Conservation (phyloP, 2,113 vertebrate species). For the Progne subis region DNA sequence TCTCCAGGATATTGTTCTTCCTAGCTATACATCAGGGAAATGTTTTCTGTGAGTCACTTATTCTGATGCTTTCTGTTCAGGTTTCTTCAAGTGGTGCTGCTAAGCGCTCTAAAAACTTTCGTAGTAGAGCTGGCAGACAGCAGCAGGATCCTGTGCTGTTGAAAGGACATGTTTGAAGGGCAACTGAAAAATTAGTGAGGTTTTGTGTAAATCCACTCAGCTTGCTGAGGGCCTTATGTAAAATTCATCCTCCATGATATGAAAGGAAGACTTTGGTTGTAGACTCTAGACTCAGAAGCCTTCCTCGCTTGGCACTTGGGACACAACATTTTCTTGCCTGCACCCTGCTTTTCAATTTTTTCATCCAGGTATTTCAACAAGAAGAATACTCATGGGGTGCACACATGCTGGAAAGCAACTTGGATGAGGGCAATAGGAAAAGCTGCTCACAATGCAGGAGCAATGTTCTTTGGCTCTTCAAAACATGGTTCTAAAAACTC, state of each 20-base stretch:
- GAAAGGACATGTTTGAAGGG: not conserved
- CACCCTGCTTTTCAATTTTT: not conserved
- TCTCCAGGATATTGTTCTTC: not conserved
- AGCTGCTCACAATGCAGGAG: not conserved
- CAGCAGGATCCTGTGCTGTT: not conserved
- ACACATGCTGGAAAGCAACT: not conserved
- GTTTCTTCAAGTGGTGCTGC: not conserved
- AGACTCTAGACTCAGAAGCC: not conserved
- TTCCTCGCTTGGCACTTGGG: not conserved
- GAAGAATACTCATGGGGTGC: not conserved
- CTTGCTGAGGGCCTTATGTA: not conserved
- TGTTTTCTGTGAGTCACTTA: not conserved
- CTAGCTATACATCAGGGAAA: not conserved
- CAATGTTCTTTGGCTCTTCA: not conserved
- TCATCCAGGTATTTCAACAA: not conserved
- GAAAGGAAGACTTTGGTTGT: not conserved
- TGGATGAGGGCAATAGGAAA: not conserved
- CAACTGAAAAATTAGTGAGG: not conserved
- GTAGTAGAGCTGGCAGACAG: not conserved
- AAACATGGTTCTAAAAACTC: fast-evolving
- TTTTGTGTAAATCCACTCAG: not conserved
- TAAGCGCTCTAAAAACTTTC: not conserved
- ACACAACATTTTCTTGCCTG: not conserved
- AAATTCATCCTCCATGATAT: not conserved
- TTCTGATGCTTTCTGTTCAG: not conserved